phyloP scores from a whole-genome alignment of 2,113 vertebrate genomes.

The Pachypanchax playfairii region DNA sequence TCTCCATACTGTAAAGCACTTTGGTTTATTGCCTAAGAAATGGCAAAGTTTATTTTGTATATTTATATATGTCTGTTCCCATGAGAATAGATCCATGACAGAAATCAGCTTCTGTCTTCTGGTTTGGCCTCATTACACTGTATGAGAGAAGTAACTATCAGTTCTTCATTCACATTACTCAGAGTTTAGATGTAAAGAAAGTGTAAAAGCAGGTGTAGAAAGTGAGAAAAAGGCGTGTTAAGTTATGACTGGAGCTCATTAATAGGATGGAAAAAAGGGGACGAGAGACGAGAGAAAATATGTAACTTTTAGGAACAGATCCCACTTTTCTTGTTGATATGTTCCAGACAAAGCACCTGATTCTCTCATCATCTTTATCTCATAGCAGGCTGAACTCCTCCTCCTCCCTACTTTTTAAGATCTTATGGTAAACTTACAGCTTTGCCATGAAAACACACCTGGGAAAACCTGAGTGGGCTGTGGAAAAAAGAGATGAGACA shows the following conservation, averaged over 20 bases:
- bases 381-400: slow-evolving; percentile 45
- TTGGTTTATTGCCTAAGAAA: slow-evolving; percentile 39
- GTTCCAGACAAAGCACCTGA: slow-evolving; percentile 74
- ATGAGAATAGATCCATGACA: slow-evolving; percentile 44
- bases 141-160: slow-evolving; percentile 62
- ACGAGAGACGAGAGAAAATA: neutral
- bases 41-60: slow-evolving; percentile 37
- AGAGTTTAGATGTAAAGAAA: neutral
- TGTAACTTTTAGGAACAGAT: neutral
- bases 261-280: slow-evolving; percentile 33
- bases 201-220: neutral
- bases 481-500: slow-evolving; percentile 11
- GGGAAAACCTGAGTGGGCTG: neutral
- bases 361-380: slow-evolving; percentile 76
- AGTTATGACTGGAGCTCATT: slow-evolving; percentile 25
- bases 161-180: slow-evolving; percentile 18
- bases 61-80: slow-evolving; percentile 42
- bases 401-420: slow-evolving; percentile 2
- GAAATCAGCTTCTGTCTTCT: slow-evolving; percentile 45
- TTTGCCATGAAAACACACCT: slow-evolving; percentile 47
- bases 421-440: slow-evolving; percentile 28
- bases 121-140: slow-evolving; percentile 18
- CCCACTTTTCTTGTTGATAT: slow-evolving; percentile 57
- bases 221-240: slow-evolving; percentile 2
- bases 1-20: slow-evolving; percentile 48